Evolutionary conservation across 2,888 invertebrate species (phyloP).

Genomic region (Cantharis rustica): DNA sequence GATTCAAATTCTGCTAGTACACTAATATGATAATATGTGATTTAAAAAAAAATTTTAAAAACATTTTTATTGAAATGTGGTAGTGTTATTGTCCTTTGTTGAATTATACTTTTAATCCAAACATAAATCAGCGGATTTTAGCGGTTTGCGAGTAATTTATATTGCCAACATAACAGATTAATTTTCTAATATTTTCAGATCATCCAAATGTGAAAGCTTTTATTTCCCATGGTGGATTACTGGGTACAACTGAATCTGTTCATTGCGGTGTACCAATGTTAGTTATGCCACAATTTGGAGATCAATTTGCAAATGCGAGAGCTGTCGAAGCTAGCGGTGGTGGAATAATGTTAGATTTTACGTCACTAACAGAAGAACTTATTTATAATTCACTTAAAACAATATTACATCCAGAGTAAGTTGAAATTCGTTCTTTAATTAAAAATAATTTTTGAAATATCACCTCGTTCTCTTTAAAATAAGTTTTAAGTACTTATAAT

Average conservation of each 20-base stretch:
- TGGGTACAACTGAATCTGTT: conserved; percentile 70
- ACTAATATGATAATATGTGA: neutral
- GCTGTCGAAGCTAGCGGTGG: conserved; percentile 65
- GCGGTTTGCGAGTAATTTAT: neutral
- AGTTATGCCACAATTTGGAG: conserved; percentile 72
- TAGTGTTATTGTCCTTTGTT: neutral
- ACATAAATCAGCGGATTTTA: neutral
- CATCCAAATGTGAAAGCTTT: conserved; percentile 71
- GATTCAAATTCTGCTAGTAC: neutral
- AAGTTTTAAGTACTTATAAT: neutral
- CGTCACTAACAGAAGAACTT: conserved; percentile 62
- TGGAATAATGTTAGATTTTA: conserved; percentile 63
- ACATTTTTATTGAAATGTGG: neutral
- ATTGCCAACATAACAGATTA: neutral
- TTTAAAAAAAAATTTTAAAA: neutral
- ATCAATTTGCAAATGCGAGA: conserved; percentile 70
- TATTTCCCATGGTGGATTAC: conserved; percentile 70
- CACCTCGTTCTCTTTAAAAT: neutral
- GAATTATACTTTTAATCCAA: neutral
- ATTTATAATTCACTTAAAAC: conserved; percentile 62
- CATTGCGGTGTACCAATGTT: conserved; percentile 70
- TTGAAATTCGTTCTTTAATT: conserved; percentile 22
- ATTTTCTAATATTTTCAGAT: conserved; percentile 54
- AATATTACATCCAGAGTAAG: conserved; percentile 63
- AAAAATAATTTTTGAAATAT: neutral